A percentile compares a stretch with the other conserved stretches of the same genome.
Conservation (phyloP, 2,797 vertebrate genomes). For the Darevskia nairensis region DNA sequence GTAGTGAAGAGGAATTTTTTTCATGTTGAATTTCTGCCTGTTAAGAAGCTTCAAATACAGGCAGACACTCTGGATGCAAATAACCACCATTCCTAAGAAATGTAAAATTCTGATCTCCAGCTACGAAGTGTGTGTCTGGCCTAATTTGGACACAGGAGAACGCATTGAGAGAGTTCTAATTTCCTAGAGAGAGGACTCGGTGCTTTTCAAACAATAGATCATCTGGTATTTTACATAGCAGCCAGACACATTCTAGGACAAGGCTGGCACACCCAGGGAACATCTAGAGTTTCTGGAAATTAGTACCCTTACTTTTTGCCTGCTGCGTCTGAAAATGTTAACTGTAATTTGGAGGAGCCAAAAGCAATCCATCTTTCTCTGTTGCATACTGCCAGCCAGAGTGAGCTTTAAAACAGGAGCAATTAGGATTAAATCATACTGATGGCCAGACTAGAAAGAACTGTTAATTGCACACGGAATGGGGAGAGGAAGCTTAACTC, state of each 20-base stretch:
- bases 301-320: not conserved
- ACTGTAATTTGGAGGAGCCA: slow-evolving; percentile 2
- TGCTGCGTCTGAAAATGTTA: not conserved
- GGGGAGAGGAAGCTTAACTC: not conserved
- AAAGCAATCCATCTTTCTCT: slow-evolving; percentile 9
- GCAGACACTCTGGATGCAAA: not conserved
- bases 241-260: not conserved
- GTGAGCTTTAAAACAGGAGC: not conserved
- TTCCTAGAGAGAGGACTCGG: slow-evolving; percentile 16
- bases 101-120: not conserved
- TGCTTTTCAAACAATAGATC: slow-evolving; percentile 11
- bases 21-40: not conserved
- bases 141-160: not conserved
- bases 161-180: slow-evolving; percentile 4
- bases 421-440: not conserved
- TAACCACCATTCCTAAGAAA: not conserved
- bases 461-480: not conserved
- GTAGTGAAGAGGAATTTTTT: not conserved
- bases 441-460: not conserved
- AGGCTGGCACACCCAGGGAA: slow-evolving; percentile 12
- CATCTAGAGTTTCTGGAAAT: slow-evolving; percentile 33
- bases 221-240: slow-evolving; percentile 7
- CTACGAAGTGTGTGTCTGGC: not conserved
- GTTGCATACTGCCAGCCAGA: not conserved
- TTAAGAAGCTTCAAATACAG: too few relatives aligned